Conservation (phyloP, 2,113 vertebrate species). For the Ranitomeya imitator region DNA sequence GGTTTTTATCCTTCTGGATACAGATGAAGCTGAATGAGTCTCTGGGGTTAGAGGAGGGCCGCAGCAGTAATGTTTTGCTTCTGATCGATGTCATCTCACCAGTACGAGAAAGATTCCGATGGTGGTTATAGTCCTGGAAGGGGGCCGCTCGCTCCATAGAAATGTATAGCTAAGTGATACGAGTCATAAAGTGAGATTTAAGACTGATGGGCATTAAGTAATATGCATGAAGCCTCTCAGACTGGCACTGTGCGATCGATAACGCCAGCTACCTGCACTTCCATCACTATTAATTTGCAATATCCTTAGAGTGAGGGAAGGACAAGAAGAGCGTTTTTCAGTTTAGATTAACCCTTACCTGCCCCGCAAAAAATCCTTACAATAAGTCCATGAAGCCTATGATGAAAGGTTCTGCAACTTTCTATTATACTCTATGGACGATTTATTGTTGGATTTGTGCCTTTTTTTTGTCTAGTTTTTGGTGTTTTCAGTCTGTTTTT, state of each 20-base stretch:
- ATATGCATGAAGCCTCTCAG: not conserved
- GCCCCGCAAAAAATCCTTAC: not conserved
- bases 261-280: not conserved
- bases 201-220: conserved; percentile 7
- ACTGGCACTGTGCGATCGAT: conserved; percentile 25
- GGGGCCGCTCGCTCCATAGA: not conserved
- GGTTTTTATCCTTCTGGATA: not conserved
- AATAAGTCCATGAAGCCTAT: too few species aligned
- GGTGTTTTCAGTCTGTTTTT: too few species aligned
- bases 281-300: conserved; percentile 21
- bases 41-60: not conserved
- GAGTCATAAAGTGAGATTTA: conserved; percentile 33
- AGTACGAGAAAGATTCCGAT: not conserved
- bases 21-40: conserved; percentile 16
- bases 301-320: not conserved
- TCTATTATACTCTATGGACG: too few species aligned
- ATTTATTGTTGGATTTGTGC: too few species aligned
- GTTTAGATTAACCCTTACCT: not conserved
- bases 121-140: not conserved
- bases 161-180: not conserved
- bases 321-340: too few species aligned
- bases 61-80: not conserved
- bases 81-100: conserved; percentile 1
- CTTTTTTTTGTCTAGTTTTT: too few species aligned
- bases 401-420: too few species aligned